Evolutionary conservation across 1,140 invertebrate species (phyloP).

Genomic region (Piezodorus guildinii): DNA sequence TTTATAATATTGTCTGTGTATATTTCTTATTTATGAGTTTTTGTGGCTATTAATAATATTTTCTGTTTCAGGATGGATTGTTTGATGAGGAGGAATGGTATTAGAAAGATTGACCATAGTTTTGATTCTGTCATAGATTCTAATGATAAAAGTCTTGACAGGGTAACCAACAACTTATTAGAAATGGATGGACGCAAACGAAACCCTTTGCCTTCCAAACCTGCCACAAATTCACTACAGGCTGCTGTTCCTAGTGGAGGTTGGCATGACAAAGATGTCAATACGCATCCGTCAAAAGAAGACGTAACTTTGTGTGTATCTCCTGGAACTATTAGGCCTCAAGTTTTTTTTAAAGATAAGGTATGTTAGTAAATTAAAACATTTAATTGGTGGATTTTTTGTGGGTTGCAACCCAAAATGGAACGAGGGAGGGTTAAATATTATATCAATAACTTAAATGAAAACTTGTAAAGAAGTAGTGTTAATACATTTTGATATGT

Average conservation of each 20-base stretch:
- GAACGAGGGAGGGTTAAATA: too few species aligned
- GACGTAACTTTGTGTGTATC: neutral
- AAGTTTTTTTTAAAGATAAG: conserved; percentile 71
- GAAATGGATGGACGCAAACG: conserved; percentile 13
- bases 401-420: too few species aligned
- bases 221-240: conserved; percentile 20
- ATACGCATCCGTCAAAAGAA: neutral
- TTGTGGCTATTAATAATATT: neutral
- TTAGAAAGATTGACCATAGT: conserved; percentile 1
- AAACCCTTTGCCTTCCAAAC: conserved; percentile 15
- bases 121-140: conserved; percentile 7
- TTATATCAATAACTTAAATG: too few species aligned
- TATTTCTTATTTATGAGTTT: too few species aligned
- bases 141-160: conserved; percentile 14
- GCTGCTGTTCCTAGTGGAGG: neutral
- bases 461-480: too few species aligned
- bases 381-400: too few species aligned
- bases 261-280: neutral
- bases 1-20: neutral
- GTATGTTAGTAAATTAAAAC: conserved; percentile 41
- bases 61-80: conserved; percentile 12
- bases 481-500: too few species aligned
- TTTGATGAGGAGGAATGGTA: neutral
- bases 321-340: conserved; percentile 63
- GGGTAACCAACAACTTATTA: neutral